Evolutionary conservation across 2,888 invertebrate genomes (phyloP).

Genomic region (Pseudoips prasinana): DNA sequence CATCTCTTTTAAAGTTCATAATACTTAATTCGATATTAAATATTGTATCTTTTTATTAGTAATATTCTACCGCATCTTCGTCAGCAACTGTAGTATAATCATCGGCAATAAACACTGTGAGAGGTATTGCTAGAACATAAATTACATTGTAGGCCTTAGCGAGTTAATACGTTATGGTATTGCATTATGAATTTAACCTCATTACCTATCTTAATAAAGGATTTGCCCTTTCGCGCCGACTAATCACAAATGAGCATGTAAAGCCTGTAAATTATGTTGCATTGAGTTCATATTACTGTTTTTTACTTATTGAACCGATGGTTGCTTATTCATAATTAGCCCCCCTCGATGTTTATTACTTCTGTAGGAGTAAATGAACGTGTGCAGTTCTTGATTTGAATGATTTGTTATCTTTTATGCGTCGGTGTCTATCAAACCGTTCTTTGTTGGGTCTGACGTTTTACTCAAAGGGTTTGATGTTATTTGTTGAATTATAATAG

Average conservation of each 20-base stretch:
- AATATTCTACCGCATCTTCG: conserved; percentile 77
- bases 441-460: conserved; percentile 38
- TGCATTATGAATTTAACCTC: conserved; percentile 71
- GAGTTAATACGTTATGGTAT: conserved; percentile 50
- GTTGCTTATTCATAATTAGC: conserved; percentile 80
- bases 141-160: conserved; percentile 43
- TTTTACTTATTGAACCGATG: conserved; percentile 59
- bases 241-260: conserved; percentile 82
- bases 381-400: conserved; percentile 60
- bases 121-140: conserved; percentile 53
- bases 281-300: conserved; percentile 74
- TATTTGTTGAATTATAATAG: conserved; percentile 34
- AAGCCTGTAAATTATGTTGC: conserved; percentile 80
- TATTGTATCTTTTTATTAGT: conserved; percentile 73
- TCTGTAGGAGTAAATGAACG: conserved; percentile 70
- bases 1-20: conserved; percentile 57
- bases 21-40: conserved; percentile 59
- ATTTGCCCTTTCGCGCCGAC: conserved; percentile 82
- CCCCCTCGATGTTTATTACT: conserved; percentile 79
- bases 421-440: conserved; percentile 42
- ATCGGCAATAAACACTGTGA: conserved; percentile 55
- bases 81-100: conserved; percentile 57
- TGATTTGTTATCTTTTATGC: conserved; percentile 38
- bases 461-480: conserved; percentile 33
- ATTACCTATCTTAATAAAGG: conserved; percentile 82